Evolutionary conservation across 2,113 vertebrate genomes (phyloP).

Genomic region (Phrynocephalus versicolor): DNA sequence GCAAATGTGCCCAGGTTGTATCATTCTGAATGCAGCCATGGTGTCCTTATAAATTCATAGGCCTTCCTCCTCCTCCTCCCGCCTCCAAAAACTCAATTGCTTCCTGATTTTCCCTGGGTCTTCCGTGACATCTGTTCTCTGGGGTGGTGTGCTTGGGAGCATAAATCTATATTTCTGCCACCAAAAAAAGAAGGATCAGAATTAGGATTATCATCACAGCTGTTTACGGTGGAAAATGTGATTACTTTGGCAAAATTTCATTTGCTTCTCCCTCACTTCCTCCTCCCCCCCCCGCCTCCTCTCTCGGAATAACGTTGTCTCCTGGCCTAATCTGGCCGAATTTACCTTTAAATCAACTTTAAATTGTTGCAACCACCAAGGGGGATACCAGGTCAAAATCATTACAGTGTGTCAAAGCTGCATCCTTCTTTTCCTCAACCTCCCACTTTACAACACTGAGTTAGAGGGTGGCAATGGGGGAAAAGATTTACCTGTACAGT

Average conservation of each 20-base stretch:
- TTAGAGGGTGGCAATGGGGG: background rate
- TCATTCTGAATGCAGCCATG: background rate
- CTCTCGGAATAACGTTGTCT: constrained; percentile 53
- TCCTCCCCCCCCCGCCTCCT: background rate
- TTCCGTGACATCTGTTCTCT: background rate
- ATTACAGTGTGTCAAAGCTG: constrained; percentile 44
- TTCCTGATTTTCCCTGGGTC: background rate
- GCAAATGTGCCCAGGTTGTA: background rate
- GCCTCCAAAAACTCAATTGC: background rate
- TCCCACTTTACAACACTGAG: constrained; percentile 47
- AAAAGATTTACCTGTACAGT: constrained; percentile 67
- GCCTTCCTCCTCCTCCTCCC: background rate
- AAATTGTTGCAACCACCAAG: constrained; percentile 56
- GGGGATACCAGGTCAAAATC: constrained; percentile 53
- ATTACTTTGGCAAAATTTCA: constrained; percentile 61
- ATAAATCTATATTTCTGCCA: constrained; percentile 41
- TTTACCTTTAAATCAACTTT: constrained; percentile 49
- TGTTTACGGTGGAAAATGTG: constrained; percentile 61
- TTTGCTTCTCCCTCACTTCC: constrained; percentile 25
- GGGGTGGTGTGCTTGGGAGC: background rate
- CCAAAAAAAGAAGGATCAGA: constrained; percentile 52
- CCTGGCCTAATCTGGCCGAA: constrained; percentile 35
- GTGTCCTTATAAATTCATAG: background rate
- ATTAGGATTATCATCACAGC: constrained; percentile 74
- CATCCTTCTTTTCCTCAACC: constrained; percentile 34